Evolutionary conservation across 2,113 vertebrate species (phyloP).

Genomic region (Amia ocellicauda): DNA sequence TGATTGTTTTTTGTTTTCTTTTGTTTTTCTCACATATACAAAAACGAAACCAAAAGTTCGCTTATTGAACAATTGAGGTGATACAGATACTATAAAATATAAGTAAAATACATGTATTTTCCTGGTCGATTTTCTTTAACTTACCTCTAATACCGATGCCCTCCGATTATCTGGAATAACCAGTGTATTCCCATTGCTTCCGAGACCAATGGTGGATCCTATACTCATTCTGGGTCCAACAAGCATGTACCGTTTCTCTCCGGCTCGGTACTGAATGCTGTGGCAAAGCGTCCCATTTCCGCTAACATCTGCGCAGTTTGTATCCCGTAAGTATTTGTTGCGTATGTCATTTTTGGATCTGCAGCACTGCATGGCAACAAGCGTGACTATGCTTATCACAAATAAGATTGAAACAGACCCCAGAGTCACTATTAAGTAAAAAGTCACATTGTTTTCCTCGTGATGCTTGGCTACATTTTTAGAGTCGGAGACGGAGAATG

Average conservation of each 20-base stretch:
- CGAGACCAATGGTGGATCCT: conserved; percentile 4
- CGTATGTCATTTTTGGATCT: not conserved
- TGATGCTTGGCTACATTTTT: conserved; percentile 26
- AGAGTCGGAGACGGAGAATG: conserved; percentile 39
- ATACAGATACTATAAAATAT: too few relatives aligned
- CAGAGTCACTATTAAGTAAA: too few relatives aligned
- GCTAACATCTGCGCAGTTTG: conserved; percentile 30
- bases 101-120: too few relatives aligned
- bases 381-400: too few relatives aligned
- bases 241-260: conserved; percentile 55
- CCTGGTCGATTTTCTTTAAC: too few relatives aligned
- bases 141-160: conserved; percentile 36
- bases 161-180: conserved; percentile 35
- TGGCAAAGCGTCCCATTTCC: conserved; percentile 47
- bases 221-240: conserved; percentile 58
- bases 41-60: too few relatives aligned
- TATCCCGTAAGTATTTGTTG: conserved; percentile 37
- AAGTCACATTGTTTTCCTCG: too few relatives aligned
- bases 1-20: too few relatives aligned
- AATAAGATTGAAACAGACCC: conserved; percentile 44
- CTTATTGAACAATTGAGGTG: too few relatives aligned
- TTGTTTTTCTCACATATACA: too few relatives aligned
- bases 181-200: conserved; percentile 18
- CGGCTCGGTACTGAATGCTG: conserved; percentile 62
- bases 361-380: too few relatives aligned